Evolutionary conservation across 2,113 vertebrate genomes (phyloP).

Genomic region (Oreochromis tanganicae): DNA sequence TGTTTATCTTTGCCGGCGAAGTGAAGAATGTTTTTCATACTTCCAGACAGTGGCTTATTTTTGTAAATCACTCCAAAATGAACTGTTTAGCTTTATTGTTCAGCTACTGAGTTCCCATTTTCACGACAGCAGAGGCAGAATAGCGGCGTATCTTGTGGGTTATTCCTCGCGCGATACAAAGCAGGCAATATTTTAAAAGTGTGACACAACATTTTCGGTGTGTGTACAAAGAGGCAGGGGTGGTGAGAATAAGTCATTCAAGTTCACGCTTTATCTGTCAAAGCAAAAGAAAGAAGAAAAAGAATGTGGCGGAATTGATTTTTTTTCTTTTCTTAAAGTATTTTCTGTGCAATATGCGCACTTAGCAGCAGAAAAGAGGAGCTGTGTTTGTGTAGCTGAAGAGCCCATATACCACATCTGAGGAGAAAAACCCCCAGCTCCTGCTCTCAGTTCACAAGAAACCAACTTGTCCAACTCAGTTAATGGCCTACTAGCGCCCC

Average conservation of each 20-base stretch:
- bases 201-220: neutral
- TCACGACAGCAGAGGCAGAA: neutral
- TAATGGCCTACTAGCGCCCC: slow-evolving; percentile 69
- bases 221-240: neutral
- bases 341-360: neutral
- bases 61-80: slow-evolving; percentile 12
- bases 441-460: slow-evolving; percentile 4
- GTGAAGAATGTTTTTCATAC: slow-evolving; percentile 1
- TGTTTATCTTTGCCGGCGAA: slow-evolving; percentile 30
- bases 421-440: slow-evolving; percentile 8
- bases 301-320: neutral
- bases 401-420: slow-evolving; percentile 32
- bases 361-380: neutral
- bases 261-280: neutral
- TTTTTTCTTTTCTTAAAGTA: neutral
- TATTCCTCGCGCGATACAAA: slow-evolving; percentile 14
- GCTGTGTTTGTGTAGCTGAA: slow-evolving; percentile 19
- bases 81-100: neutral
- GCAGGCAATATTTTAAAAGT: slow-evolving; percentile 22
- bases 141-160: neutral
- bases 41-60: slow-evolving; percentile 24
- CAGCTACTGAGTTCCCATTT: neutral
- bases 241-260: neutral
- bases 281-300: neutral
- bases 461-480: slow-evolving; percentile 8